Evolutionary conservation across 1,140 invertebrate species (phyloP), one percentile per base, ranked within the genome.

Genomic region (Heliconius congener): DNA sequence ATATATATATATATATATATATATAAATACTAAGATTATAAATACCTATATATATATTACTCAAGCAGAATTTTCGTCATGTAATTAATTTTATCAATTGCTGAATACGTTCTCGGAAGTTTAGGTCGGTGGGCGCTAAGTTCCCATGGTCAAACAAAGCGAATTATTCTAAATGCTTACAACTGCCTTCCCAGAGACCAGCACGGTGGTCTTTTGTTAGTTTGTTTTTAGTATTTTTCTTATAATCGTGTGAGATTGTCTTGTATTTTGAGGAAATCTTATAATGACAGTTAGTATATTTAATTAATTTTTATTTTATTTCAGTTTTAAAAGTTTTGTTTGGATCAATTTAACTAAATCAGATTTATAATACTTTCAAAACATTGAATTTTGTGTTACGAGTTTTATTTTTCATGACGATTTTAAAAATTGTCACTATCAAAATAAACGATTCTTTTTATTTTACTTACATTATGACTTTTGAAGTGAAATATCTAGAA

Each of bases 111-210:
- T 83, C 78, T 70, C 50, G 70, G 80, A 77, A 80, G 55, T 23
- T 42, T 76, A 66, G 74, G 71, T 50, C 60, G 60, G 73, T 77
- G 71, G 77, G 77, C 73, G 78, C 75, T 73, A 80, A 80, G 74
- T 83, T 82, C 80, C 70, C 80, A 80, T 79, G 78, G 80, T 23
- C 72, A 78, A 81, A 84, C 83, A 82, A 81, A 84, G 79, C 80
- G 72, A 80, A 85, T 87, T 90, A 83, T 85, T 85, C 80, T 84
- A 84, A 90, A 90, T 90, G 91, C 91, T 93, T 91, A 93, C 83
- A 79, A 73, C 76, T 81, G 86, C 74, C 78, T 92, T 92, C 89
- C 88, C 85, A 86, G 89, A 88, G 73, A 81, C 76, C 81, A 80
- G 39, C 74, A 60, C 60, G 83, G 84, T 87, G 82, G 85, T 83